A percentile compares a stretch with the other conserved stretches of the same genome.
phyloP scores from a whole-genome alignment of 2,113 vertebrate species.

The Engystomops pustulosus region DNA sequence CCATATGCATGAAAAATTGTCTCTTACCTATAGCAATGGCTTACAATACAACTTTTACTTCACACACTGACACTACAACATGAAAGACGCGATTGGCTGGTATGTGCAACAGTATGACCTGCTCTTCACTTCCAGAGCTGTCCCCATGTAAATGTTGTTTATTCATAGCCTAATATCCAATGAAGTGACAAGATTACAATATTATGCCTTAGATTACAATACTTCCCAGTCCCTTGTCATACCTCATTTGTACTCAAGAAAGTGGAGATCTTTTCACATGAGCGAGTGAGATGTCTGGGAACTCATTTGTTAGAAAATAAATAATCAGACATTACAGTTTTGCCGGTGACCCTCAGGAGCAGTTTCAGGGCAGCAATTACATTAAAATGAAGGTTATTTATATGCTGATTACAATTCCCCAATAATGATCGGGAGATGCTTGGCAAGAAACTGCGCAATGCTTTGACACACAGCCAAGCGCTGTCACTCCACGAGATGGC shows the following conservation, averaged over 20 bases:
- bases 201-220: no score
- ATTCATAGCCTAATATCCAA: no score
- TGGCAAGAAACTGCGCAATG: conserved; percentile 66
- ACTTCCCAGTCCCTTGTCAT: no score
- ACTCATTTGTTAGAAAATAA: conserved; percentile 18
- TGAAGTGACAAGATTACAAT: no score
- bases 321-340: conserved; percentile 32
- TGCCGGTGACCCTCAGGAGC: conserved; percentile 20
- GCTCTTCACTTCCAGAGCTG: no score
- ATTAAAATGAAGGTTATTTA: conserved; percentile 54
- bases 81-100: no score
- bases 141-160: no score
- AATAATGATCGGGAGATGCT: conserved; percentile 71
- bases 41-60: no score
- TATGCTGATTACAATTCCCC: conserved; percentile 59
- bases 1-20: no score
- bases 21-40: no score
- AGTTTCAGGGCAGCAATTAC: conserved; percentile 50
- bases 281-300: conserved; percentile 12
- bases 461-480: conserved; percentile 70
- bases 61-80: no score
- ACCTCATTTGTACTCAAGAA: not conserved
- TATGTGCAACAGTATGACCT: no score
- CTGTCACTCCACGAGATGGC: conserved; percentile 63
- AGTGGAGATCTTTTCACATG: not conserved